These are phyloP conservation scores for Teleiodes luculella DNA, from an alignment of 2,888 invertebrate genomes.

Conservation along the genomic window DNA sequence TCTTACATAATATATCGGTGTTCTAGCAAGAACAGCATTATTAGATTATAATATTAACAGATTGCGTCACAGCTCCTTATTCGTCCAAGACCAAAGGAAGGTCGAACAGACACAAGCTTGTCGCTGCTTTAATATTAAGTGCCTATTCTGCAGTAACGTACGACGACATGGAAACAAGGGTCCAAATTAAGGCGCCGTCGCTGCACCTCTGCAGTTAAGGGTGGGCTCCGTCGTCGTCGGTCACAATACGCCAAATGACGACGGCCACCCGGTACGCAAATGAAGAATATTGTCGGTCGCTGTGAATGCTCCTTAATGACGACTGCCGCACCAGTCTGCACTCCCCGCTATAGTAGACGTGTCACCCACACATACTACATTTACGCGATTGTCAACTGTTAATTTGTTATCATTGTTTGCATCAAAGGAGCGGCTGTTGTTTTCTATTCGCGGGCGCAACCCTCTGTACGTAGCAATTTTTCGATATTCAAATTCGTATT, in stretches of 20 bases:
- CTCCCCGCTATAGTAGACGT: constrained; percentile 32
- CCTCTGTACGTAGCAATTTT: too few species aligned
- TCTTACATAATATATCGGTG: too few species aligned
- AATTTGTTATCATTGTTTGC: constrained; percentile 35
- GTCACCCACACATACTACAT: constrained; percentile 64
- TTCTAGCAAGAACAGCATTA: too few species aligned
- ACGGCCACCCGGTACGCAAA: constrained; percentile 70
- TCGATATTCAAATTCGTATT: too few species aligned
- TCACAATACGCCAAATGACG: constrained; percentile 76
- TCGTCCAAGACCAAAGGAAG: not conserved
- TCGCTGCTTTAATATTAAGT: constrained; percentile 1
- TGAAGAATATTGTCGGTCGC: constrained; percentile 77
- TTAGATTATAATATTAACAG: not conserved
- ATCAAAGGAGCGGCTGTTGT: too few species aligned
- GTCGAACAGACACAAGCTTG: not conserved
- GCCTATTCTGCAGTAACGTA: constrained; percentile 11
- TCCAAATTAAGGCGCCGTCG: constrained; percentile 67
- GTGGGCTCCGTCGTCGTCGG: constrained; percentile 44
- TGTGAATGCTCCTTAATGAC: constrained; percentile 76
- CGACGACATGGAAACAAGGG: constrained; percentile 55
- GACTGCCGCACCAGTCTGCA: constrained; percentile 20
- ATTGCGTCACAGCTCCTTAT: not conserved
- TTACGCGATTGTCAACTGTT: constrained; percentile 65
- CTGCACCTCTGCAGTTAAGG: constrained; percentile 61
- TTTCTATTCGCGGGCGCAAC: too few species aligned